Evolutionary conservation across 2,888 invertebrate species (phyloP), one percentile per base, ranked within the genome.

Genomic region (Deilephila elpenor): DNA sequence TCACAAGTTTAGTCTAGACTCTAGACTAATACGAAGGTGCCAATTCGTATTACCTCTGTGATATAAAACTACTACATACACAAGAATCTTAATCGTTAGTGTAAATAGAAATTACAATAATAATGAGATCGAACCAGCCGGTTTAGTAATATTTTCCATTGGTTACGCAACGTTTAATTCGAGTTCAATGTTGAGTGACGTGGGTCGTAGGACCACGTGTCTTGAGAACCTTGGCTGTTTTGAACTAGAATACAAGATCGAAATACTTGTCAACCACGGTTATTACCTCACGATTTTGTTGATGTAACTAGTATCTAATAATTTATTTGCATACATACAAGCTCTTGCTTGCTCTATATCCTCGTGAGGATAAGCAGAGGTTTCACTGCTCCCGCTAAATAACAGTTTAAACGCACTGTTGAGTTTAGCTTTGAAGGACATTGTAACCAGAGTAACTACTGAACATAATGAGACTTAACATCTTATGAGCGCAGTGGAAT

Each of bases 151-250:
- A 20, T 37, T 67, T 67, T 67, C 25, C 14, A 67, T 67, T 67
- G 17, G 51, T 67, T 67, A 51, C 51, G 67, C 44, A 67, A 67
- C 17, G 20, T 51, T 67, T 67, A 44, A 64, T 44, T 67, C 67
- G 67, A 67, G 67, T 67, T 67, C 67, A 67, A 67, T 67, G 67
- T 44, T 67, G 25, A 25, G 20, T 67, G 44, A 67, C 62, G 34
- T 51, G 0, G 19, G 19, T 51, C 44, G 34, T 51, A 6, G 19
- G 19, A 67, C 44, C 44, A 44, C 44, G 67, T 67, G 67, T 20
- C 37, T 20, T 25, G 5, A 17, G 44, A 67, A 67, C 67, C 67
- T 67, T 67, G 67, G 51, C 8, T 25, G 44, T 25, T 51, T 51
- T 44, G 44, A 67, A 67, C 51, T 51, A 51, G 44, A 67, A 67